These are phyloP conservation scores for Gastrophryne carolinensis DNA, from an alignment of 2,797 vertebrate species.

Conservation along the genomic window DNA sequence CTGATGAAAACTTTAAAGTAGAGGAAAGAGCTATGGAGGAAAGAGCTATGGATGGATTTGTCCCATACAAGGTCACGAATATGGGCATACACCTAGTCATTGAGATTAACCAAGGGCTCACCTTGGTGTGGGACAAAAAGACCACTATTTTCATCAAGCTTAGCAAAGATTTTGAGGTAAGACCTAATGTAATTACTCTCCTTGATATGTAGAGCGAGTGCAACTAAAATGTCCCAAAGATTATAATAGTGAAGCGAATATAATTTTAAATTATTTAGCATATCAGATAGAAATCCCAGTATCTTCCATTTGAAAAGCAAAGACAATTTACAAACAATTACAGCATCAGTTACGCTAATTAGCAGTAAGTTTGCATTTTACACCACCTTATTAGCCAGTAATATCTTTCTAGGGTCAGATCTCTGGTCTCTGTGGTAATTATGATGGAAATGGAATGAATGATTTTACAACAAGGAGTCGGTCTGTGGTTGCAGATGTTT, in stretches of 20 bases:
- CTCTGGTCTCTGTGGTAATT: conserved; percentile 88
- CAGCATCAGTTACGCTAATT: too few species aligned
- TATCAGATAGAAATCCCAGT: too few species aligned
- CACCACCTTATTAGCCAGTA: too few species aligned
- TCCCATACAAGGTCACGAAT: conserved; percentile 71
- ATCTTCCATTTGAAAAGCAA: too few species aligned
- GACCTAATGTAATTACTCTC: neutral
- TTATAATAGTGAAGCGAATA: too few species aligned
- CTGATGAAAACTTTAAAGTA: conserved; percentile 73
- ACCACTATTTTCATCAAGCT: conserved; percentile 87
- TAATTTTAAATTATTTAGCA: too few species aligned
- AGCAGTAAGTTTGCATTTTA: too few species aligned
- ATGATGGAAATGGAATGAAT: conserved; percentile 79
- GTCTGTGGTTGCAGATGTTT: conserved; percentile 68
- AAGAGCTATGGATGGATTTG: conserved; percentile 55
- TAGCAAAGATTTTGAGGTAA: conserved; percentile 76
- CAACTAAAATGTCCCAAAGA: too few species aligned
- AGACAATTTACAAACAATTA: too few species aligned
- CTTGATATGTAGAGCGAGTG: too few species aligned
- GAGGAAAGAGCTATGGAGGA: conserved; percentile 69
- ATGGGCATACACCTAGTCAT: conserved; percentile 86
- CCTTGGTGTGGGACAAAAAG: conserved; percentile 86
- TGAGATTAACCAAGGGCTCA: conserved; percentile 72
- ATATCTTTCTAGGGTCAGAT: conserved; percentile 70
- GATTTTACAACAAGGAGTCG: conserved; percentile 80